Evolutionary conservation across 2,113 vertebrate genomes (phyloP).

Genomic region (Microcebus griseorufus): DNA sequence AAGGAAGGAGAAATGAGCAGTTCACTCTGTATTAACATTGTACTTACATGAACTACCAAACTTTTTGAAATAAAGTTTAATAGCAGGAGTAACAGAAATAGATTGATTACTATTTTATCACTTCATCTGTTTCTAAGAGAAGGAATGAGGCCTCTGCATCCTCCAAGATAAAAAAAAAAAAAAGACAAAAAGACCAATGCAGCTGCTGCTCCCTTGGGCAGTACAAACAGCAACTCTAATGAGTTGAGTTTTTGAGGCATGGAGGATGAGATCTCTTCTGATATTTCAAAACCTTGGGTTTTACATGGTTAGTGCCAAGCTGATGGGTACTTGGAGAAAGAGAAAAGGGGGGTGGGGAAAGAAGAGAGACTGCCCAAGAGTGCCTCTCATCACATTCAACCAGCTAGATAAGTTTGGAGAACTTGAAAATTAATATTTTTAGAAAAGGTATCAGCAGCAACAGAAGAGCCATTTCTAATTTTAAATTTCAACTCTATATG

Average conservation of each 20-base stretch:
- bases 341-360: not conserved
- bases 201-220: conserved; percentile 75
- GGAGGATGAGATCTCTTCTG: conserved; percentile 61
- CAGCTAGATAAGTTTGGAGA: conserved; percentile 82
- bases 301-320: conserved; percentile 76
- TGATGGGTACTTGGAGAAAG: conserved; percentile 78
- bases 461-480: conserved; percentile 75
- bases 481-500: conserved; percentile 77
- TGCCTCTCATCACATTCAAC: conserved; percentile 82
- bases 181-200: conserved; percentile 55
- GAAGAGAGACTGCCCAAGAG: not conserved
- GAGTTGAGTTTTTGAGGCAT: conserved; percentile 64
- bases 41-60: conserved; percentile 80
- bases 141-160: conserved; percentile 73
- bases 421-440: conserved; percentile 80
- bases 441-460: conserved; percentile 82
- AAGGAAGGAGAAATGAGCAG: conserved; percentile 62
- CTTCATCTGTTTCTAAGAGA: conserved; percentile 74
- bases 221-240: conserved; percentile 71
- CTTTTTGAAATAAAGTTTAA: conserved; percentile 78
- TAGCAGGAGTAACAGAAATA: conserved; percentile 70
- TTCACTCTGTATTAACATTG: conserved; percentile 74
- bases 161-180: conserved; percentile 73
- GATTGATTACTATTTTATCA: conserved; percentile 65
- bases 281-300: conserved; percentile 77